Conservation (phyloP, 2,113 vertebrate genomes). For the Lanius ludovicianus region DNA sequence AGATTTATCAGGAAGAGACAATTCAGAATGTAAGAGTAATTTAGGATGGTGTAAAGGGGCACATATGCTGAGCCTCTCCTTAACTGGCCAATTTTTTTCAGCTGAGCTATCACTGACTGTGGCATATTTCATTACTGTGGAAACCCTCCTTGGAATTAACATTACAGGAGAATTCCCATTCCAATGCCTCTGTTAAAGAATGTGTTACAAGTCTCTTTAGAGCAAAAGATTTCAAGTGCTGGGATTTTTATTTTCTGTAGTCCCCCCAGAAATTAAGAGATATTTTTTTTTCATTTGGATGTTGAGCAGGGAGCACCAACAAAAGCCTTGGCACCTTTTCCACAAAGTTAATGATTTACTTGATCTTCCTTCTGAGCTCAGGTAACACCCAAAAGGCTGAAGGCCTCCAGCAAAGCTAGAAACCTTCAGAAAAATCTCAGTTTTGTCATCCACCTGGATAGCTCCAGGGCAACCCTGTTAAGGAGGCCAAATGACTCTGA, state of each 20-base stretch:
- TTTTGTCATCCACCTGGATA: not conserved
- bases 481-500: not conserved
- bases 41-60: not conserved
- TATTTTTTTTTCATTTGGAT: not conserved
- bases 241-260: not conserved
- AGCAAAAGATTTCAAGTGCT: not conserved
- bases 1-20: not conserved
- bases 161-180: not conserved
- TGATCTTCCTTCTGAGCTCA: not conserved
- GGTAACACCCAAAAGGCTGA: not conserved
- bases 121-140: slow-evolving; percentile 5
- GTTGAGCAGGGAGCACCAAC: not conserved
- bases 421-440: not conserved
- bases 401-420: not conserved
- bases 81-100: not conserved
- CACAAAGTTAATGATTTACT: not conserved
- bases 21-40: not conserved
- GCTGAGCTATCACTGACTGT: not conserved
- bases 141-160: not conserved
- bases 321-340: not conserved
- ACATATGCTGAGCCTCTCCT: not conserved
- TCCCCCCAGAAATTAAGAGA: not conserved
- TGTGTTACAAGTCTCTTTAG: not conserved
- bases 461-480: not conserved
- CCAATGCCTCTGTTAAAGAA: not conserved